Conservation (phyloP, 2,113 vertebrate genomes). For the Dipodomys ordii region DNA sequence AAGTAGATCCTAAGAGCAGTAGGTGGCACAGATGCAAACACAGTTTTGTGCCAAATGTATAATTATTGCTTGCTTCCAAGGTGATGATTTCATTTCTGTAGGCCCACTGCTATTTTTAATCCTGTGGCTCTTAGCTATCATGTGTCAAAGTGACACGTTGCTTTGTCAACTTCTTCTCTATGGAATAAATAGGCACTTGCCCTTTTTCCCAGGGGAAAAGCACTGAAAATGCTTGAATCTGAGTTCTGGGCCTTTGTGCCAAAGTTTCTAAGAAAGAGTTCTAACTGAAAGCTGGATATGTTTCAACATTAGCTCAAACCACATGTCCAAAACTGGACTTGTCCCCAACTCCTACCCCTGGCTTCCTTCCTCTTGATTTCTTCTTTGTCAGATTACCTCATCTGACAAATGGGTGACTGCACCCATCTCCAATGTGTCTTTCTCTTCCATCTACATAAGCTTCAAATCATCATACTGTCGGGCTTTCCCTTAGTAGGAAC, state of each 20-base stretch:
- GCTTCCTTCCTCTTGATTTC: conserved; percentile 39
- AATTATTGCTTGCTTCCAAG: conserved; percentile 36
- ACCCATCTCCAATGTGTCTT: conserved; percentile 25
- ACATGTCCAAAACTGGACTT: conserved; percentile 2
- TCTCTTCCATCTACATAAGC: background rate
- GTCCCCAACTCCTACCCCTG: background rate
- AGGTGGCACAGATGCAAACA: background rate
- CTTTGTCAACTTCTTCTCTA: conserved; percentile 57
- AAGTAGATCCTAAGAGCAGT: background rate
- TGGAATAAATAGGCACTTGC: conserved; percentile 26
- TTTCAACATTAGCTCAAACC: conserved; percentile 60
- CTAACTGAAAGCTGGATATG: conserved; percentile 48
- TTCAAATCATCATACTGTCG: background rate
- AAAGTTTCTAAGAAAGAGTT: conserved; percentile 52
- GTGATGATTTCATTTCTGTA: conserved; percentile 53
- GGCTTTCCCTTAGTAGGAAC: background rate
- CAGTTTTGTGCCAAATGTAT: conserved; percentile 25
- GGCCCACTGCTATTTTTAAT: conserved; percentile 48
- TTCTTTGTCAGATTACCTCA: conserved; percentile 33
- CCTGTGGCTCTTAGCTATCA: background rate
- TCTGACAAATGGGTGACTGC: background rate
- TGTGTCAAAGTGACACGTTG: conserved; percentile 1
- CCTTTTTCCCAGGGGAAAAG: conserved; percentile 16
- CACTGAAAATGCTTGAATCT: conserved; percentile 57
- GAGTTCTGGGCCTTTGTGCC: conserved; percentile 37